A percentile compares a stretch with the other conserved stretches of the same genome.
Conservation (phyloP, 2,888 invertebrate genomes). For the Patella depressa region DNA sequence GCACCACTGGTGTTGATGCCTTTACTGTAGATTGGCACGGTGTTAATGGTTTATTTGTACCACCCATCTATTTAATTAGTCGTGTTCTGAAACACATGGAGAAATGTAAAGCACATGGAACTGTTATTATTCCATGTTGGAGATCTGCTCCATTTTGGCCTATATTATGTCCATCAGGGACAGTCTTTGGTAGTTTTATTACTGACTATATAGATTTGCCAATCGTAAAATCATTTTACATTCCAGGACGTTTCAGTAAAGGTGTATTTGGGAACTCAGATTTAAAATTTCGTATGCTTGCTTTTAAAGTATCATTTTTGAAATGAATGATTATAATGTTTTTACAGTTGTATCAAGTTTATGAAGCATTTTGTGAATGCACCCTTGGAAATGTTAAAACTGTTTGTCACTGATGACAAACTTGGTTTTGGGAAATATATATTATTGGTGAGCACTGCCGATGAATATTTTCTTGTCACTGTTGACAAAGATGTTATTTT, state of each 20-base stretch:
- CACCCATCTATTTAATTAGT: not conserved
- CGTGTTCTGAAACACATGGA: slow-evolving; percentile 13
- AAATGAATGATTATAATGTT: slow-evolving; percentile 9
- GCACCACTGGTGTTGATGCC: slow-evolving; percentile 22
- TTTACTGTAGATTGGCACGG: too few species aligned
- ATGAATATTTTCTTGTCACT: not conserved
- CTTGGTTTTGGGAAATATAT: too few species aligned
- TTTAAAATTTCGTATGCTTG: slow-evolving; percentile 23
- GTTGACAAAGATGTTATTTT: not conserved
- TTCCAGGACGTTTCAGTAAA: slow-evolving; percentile 1
- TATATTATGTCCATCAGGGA: slow-evolving; percentile 17
- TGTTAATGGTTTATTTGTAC: too few species aligned
- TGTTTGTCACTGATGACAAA: too few species aligned
- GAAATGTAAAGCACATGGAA: too few species aligned
- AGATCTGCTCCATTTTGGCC: slow-evolving; percentile 15
- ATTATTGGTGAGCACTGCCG: not conserved
- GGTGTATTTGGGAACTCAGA: slow-evolving; percentile 22
- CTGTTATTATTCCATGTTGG: slow-evolving; percentile 19
- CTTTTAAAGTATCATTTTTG: slow-evolving; percentile 25
- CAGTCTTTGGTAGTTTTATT: slow-evolving; percentile 5
- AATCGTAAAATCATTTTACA: slow-evolving; percentile 14
- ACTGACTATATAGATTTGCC: slow-evolving; percentile 20
- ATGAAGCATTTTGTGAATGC: too few species aligned
- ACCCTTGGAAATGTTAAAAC: too few species aligned
- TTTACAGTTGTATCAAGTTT: slow-evolving; percentile 15